A percentile compares a stretch with the other conserved stretches of the same genome.
Conservation (phyloP, 1,140 invertebrate species). For the Bombus picipes region DNA sequence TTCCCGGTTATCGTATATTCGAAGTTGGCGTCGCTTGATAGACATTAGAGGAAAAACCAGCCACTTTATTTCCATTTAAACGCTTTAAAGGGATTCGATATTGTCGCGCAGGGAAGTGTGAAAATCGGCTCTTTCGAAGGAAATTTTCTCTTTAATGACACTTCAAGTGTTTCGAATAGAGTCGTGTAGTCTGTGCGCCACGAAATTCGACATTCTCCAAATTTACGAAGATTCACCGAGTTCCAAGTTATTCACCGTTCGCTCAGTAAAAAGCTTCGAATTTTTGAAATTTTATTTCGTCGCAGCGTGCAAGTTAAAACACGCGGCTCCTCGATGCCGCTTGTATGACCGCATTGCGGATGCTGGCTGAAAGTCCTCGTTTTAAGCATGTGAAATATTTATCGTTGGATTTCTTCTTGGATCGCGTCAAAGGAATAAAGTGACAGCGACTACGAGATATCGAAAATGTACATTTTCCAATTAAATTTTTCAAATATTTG, state of each 20-base stretch:
- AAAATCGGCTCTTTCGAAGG: no score
- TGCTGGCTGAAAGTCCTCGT: slow-evolving; percentile 1
- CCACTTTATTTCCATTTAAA: no score
- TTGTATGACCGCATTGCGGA: slow-evolving; percentile 36
- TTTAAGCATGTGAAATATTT: slow-evolving; percentile 1
- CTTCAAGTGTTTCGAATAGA: background rate
- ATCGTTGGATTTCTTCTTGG: background rate
- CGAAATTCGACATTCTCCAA: slow-evolving; percentile 1
- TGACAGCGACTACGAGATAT: background rate
- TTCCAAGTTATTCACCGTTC: background rate
- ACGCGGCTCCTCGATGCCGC: background rate
- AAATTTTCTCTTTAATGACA: background rate
- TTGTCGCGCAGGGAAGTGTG: no score
- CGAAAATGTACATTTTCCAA: no score
- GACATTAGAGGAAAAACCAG: no score
- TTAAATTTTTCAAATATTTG: no score
- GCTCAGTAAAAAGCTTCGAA: background rate
- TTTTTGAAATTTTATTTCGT: slow-evolving; percentile 26
- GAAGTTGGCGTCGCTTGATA: no score
- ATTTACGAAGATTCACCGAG: background rate
- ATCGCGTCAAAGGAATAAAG: background rate
- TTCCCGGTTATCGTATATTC: no score
- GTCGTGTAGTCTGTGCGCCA: no score
- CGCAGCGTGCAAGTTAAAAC: background rate
- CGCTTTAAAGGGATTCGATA: no score